Percentiles rank a stretch among this genome's conserved stretches.
Conservation (phyloP, 2,888 invertebrate species). For the Agrochola lychnidis region DNA sequence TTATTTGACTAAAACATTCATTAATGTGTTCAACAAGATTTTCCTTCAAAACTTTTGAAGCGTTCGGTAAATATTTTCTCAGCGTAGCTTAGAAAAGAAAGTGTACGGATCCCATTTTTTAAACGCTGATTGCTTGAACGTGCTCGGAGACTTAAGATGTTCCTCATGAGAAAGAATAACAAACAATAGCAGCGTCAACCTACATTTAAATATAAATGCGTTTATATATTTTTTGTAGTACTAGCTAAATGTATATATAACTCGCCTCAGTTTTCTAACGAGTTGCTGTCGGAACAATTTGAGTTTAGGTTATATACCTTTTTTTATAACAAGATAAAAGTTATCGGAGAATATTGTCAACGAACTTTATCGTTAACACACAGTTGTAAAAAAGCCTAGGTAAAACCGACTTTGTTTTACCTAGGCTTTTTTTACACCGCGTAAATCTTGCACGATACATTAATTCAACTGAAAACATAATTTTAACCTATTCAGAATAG, state of each 20-base stretch:
- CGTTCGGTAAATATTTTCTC: slow-evolving; percentile 54
- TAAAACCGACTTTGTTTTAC: no score
- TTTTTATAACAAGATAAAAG: no score
- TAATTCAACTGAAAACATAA: no score
- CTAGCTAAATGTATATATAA: not conserved
- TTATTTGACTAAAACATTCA: slow-evolving; percentile 58
- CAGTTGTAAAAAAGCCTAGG: no score
- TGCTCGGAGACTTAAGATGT: slow-evolving; percentile 43
- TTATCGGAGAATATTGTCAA: no score
- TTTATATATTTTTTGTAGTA: not conserved
- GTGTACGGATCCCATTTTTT: slow-evolving; percentile 41
- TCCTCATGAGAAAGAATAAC: slow-evolving; percentile 27
- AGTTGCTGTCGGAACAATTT: not conserved
- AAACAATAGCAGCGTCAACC: slow-evolving; percentile 17
- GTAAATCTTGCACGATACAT: no score
- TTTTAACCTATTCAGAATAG: no score
- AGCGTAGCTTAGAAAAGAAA: slow-evolving; percentile 49
- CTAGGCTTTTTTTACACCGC: no score
- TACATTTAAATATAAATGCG: slow-evolving; percentile 8
- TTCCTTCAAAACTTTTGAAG: slow-evolving; percentile 53
- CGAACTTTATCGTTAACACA: no score
- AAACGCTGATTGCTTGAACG: slow-evolving; percentile 51
- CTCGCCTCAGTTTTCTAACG: not conserved
- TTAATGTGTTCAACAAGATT: slow-evolving; percentile 61
- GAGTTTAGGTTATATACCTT: no score